Percentiles rank a stretch among this genome's conserved stretches.
Conservation (phyloP, 1,140 invertebrate genomes). For the Phymastichus coffea region DNA sequence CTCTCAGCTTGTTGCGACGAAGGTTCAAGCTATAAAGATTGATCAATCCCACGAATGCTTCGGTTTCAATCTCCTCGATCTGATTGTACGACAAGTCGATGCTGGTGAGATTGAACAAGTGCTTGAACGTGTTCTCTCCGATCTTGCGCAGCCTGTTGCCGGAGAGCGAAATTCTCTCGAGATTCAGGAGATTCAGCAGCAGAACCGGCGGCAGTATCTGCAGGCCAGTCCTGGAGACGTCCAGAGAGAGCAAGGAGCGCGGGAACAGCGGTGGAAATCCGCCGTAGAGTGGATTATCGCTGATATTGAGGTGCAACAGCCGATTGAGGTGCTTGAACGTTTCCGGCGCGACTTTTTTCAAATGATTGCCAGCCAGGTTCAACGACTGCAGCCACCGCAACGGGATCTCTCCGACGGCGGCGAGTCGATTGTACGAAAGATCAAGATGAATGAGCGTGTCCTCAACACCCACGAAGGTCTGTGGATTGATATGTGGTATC, state of each 20-base stretch:
- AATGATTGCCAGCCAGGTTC: conserved; percentile 77
- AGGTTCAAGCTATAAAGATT: conserved; percentile 75
- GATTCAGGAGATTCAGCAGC: conserved; percentile 65
- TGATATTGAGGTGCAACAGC: conserved; percentile 75
- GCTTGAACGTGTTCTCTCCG: conserved; percentile 69
- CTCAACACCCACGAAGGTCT: conserved; percentile 76
- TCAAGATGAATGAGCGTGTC: conserved; percentile 71
- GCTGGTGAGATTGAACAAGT: conserved; percentile 68
- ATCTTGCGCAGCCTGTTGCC: conserved; percentile 72
- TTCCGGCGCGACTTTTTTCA: conserved; percentile 67
- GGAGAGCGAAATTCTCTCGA: conserved; percentile 67
- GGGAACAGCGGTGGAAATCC: conserved; percentile 54
- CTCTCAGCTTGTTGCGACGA: conserved; percentile 71
- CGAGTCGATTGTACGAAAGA: conserved; percentile 75
- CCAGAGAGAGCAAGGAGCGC: conserved; percentile 62
- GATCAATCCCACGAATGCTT: conserved; percentile 71
- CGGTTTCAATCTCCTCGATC: conserved; percentile 74
- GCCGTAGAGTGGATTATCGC: conserved; percentile 67
- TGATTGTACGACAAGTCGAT: conserved; percentile 76
- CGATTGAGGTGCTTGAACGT: conserved; percentile 70
- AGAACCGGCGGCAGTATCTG: conserved; percentile 71
- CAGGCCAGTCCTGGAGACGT: conserved; percentile 72
- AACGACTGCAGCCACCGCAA: conserved; percentile 67
- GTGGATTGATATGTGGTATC: conserved; percentile 67
- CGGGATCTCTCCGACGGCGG: conserved; percentile 64